Conservation (phyloP, 2,797 vertebrate species). For the Avahi laniger region DNA sequence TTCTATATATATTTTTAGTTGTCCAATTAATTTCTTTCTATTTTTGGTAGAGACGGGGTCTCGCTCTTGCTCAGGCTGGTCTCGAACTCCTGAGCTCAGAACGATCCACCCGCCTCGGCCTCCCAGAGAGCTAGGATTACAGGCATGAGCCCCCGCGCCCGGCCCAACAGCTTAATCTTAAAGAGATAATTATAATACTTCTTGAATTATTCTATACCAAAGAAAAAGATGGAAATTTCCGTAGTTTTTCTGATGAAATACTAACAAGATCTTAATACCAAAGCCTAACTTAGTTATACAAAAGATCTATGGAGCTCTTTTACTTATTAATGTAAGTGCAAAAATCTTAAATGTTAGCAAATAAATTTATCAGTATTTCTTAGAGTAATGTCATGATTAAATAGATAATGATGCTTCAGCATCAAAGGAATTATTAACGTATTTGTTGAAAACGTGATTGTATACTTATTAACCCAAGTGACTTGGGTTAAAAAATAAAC, state of each 20-base stretch:
- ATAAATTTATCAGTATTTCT: background rate
- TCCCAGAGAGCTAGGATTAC: too few relatives aligned
- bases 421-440: background rate
- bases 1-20: too few relatives aligned
- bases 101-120: too few relatives aligned
- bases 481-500: background rate
- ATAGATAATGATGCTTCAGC: background rate
- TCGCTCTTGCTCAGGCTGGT: too few relatives aligned
- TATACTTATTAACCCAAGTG: background rate
- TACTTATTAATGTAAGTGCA: background rate
- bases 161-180: background rate
- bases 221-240: background rate
- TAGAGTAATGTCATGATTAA: background rate
- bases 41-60: too few relatives aligned
- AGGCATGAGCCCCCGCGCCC: too few relatives aligned
- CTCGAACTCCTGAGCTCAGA: too few relatives aligned
- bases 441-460: background rate
- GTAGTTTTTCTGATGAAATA: background rate
- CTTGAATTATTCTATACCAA: background rate
- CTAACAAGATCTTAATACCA: background rate
- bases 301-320: background rate
- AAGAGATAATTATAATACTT: background rate
- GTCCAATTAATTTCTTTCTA: too few relatives aligned
- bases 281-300: background rate
- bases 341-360: background rate